Evolutionary conservation across 2,888 invertebrate species (phyloP), one percentile per base, ranked within the genome.

Genomic region (Acrocera orbiculus): DNA sequence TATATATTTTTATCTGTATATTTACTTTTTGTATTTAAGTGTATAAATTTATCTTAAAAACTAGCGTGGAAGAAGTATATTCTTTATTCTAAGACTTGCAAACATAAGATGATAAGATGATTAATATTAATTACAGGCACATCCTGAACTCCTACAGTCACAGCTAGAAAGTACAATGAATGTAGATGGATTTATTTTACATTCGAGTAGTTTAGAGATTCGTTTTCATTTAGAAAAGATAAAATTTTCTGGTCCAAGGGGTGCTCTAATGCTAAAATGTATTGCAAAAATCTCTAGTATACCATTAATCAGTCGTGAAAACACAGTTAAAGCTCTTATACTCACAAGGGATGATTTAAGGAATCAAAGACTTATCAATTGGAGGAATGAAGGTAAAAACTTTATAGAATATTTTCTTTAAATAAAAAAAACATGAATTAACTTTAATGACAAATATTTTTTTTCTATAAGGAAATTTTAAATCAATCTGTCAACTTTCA

Each of bases 291-390:
- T 60, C 9, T 22, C 34, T 4, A 28, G 25, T 24, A 42, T 56
- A 34, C 46, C 50, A 24, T 48, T 47, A 27, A 47, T 50, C 37
- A 46, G 51, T 22, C 52, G 55, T n/a, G 51, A 53, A 40, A 50
- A 47, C 27, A 48, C 46, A 22, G 47, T 52, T 27, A 50, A 50
- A 33, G 52, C 56, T 40, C 53, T 50, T 31, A 52, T 60, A 34
- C 45, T 56, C 41, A 56, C 58, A 34, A 50, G 50, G 39, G 56
- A 58, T 38, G 54, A 53, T 38, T 52, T 57, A 41, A 50, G 47
- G 42, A 60, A 60, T 47, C 57, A 60, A 45, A 53, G 58, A 20
- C 48, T 58, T 37, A 50, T 55, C n/a, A n/a, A n/a, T n/a, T n/a
- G n/a, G n/a, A n/a, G n/a, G n/a, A n/a, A n/a, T n/a, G n/a, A n/a